Evolutionary conservation across 2,888 invertebrate genomes (phyloP).

Genomic region (Heliconius erato): DNA sequence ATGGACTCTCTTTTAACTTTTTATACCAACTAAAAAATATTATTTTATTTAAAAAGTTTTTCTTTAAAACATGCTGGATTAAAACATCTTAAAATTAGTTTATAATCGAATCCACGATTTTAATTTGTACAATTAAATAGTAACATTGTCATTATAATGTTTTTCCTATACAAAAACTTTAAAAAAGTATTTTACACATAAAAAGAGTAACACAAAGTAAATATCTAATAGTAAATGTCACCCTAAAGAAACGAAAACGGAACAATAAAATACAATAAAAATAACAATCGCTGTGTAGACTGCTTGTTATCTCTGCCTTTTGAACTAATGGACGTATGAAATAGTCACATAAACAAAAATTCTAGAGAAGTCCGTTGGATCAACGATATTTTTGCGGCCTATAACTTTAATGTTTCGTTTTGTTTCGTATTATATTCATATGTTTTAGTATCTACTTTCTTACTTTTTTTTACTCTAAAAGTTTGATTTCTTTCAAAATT

Average conservation of each 20-base stretch:
- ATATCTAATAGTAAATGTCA: slow-evolving; percentile 34
- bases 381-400: background rate
- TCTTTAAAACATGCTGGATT: too few relatives aligned
- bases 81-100: too few relatives aligned
- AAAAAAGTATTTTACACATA: background rate
- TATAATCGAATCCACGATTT: too few relatives aligned
- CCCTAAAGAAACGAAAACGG: slow-evolving; percentile 63
- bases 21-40: too few relatives aligned
- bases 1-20: too few relatives aligned
- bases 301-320: slow-evolving; percentile 70
- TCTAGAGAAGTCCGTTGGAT: slow-evolving; percentile 22
- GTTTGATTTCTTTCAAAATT: too few relatives aligned
- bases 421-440: background rate
- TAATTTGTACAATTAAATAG: too few relatives aligned
- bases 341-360: slow-evolving; percentile 49
- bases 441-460: background rate
- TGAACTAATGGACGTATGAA: slow-evolving; percentile 55
- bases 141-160: background rate
- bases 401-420: background rate
- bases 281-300: slow-evolving; percentile 63
- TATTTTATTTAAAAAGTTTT: too few relatives aligned
- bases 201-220: slow-evolving; percentile 10
- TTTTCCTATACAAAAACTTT: background rate
- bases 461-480: too few relatives aligned
- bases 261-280: slow-evolving; percentile 61